Evolutionary conservation across 2,888 invertebrate genomes (phyloP).

Genomic region (Lasioglossum figueresi): DNA sequence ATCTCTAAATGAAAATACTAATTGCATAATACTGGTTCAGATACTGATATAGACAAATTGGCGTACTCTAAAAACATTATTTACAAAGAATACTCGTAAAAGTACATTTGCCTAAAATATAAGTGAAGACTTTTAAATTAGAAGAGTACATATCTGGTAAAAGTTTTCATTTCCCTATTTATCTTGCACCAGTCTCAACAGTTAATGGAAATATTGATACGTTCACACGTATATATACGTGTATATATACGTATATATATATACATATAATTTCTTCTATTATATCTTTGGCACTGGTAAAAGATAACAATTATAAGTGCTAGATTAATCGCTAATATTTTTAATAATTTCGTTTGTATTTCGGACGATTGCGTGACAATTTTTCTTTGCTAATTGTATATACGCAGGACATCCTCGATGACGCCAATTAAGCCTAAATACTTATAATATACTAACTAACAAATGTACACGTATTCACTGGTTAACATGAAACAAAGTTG

Average conservation of each 20-base stretch:
- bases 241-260: no score
- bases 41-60: background rate
- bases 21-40: background rate
- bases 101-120: slow-evolving; percentile 16
- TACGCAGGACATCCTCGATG: slow-evolving; percentile 56
- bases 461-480: slow-evolving; percentile 59
- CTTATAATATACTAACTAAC: slow-evolving; percentile 61
- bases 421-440: slow-evolving; percentile 50
- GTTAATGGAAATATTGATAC: slow-evolving; percentile 40
- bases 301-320: slow-evolving; percentile 51
- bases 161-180: slow-evolving; percentile 46
- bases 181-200: slow-evolving; percentile 50
- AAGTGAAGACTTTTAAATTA: slow-evolving; percentile 29
- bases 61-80: background rate
- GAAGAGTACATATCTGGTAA: slow-evolving; percentile 26
- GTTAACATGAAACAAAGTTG: slow-evolving; percentile 64
- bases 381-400: slow-evolving; percentile 50
- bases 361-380: slow-evolving; percentile 66
- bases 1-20: slow-evolving; percentile 12
- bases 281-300: slow-evolving; percentile 56
- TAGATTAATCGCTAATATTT: slow-evolving; percentile 52
- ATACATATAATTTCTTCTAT: slow-evolving; percentile 17
- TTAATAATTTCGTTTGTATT: slow-evolving; percentile 67
- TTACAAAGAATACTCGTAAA: slow-evolving; percentile 5
- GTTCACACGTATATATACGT: slow-evolving; percentile 19